Evolutionary conservation across 2,113 vertebrate species (phyloP).

Genomic region (Rhombomys opimus): DNA sequence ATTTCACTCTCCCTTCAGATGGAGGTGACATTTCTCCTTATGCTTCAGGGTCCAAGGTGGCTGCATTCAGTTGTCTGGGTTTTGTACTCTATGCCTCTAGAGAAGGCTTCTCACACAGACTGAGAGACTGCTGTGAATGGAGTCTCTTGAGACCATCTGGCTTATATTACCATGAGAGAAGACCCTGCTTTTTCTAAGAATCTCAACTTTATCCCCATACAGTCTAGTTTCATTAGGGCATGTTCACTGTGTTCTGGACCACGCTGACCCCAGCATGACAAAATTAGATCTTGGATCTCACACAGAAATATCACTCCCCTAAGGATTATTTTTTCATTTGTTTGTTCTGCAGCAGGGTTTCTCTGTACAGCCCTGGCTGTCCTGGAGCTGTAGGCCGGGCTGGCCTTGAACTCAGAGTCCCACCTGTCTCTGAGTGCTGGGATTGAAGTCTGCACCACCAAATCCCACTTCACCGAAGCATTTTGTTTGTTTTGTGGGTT

Average conservation of each 20-base stretch:
- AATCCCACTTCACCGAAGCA: background rate
- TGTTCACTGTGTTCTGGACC: background rate
- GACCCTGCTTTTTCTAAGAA: background rate
- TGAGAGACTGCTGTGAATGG: background rate
- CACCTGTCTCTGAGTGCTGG: background rate
- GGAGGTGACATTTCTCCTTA: background rate
- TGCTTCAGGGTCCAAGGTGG: background rate
- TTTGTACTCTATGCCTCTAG: background rate
- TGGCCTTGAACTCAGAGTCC: background rate
- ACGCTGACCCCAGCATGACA: background rate
- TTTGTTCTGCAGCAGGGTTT: background rate
- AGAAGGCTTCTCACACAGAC: background rate
- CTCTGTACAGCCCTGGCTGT: background rate
- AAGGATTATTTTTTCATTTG: background rate
- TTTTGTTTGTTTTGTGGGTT: background rate
- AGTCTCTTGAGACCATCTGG: background rate
- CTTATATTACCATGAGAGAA: background rate
- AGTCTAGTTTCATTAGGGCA: background rate
- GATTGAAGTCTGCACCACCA: background rate
- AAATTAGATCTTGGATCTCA: slow-evolving; percentile 30
- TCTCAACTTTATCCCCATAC: background rate
- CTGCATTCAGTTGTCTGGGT: background rate
- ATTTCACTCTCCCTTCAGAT: background rate
- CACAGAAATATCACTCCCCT: background rate
- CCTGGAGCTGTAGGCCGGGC: background rate